phyloP scores from a whole-genome alignment of 2,797 vertebrate species.

The Microchirus variegatus region DNA sequence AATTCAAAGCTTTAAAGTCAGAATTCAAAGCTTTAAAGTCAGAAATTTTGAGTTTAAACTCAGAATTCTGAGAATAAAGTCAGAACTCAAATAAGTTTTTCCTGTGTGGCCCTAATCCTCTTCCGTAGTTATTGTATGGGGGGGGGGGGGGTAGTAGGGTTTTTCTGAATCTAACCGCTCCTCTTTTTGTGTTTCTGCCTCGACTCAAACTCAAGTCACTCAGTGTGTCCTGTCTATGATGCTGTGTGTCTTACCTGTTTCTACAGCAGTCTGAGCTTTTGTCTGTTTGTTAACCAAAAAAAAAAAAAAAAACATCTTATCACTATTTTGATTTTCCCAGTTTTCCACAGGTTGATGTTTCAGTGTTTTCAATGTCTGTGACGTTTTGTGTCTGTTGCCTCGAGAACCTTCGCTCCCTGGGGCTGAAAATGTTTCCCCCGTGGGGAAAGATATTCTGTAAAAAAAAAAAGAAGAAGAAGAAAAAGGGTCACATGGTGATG shows the following conservation, averaged over 20 bases:
- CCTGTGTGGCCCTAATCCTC: too few species aligned
- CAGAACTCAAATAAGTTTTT: too few species aligned
- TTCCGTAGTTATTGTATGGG: conserved; percentile 72
- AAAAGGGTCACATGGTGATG: conserved; percentile 63
- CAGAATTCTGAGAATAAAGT: too few species aligned
- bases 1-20: too few species aligned
- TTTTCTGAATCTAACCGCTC: conserved; percentile 64
- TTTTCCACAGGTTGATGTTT: conserved; percentile 84
- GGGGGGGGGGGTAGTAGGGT: conserved; percentile 59
- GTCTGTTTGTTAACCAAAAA: conserved; percentile 71
- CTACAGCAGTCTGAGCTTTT: conserved; percentile 74
- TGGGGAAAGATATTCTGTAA: too few species aligned
- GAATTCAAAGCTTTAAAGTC: too few species aligned
- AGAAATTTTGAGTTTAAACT: too few species aligned
- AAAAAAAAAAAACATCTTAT: conserved; percentile 63
- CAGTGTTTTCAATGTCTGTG: conserved; percentile 72
- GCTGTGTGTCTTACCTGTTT: conserved; percentile 80
- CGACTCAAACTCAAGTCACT: conserved; percentile 72
- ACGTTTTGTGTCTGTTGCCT: conserved; percentile 64
- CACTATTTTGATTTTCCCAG: conserved; percentile 69
- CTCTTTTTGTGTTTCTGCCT: conserved; percentile 71
- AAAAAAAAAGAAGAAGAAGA: too few species aligned
- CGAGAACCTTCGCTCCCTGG: conserved; percentile 62
- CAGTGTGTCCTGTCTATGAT: conserved; percentile 74
- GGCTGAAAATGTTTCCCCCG: conserved; percentile 63